Conservation (phyloP, 2,797 vertebrate species). For the Threskiornis aethiopicus region DNA sequence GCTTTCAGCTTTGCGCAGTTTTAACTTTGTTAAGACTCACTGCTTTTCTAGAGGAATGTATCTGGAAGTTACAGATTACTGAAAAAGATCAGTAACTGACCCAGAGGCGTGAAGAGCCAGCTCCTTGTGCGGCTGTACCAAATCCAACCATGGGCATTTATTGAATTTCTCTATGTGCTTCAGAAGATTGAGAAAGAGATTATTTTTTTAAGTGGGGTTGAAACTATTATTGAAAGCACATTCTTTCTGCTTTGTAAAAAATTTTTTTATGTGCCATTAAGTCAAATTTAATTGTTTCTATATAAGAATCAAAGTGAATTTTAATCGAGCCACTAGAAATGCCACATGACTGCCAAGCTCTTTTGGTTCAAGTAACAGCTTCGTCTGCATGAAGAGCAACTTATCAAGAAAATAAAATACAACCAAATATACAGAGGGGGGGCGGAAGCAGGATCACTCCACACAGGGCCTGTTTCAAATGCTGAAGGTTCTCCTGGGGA, state of each 20-base stretch:
- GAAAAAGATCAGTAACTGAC: neutral
- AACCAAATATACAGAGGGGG: neutral
- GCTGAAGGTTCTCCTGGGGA: neutral
- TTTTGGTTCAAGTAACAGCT: neutral
- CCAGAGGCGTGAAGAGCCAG: neutral
- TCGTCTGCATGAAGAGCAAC: neutral
- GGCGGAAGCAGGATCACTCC: neutral
- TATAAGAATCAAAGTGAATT: neutral
- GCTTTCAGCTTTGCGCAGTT: neutral
- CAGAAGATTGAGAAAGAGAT: neutral
- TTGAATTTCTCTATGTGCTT: neutral
- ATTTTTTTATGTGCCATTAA: neutral
- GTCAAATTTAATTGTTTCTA: neutral
- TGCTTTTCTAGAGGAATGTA: neutral
- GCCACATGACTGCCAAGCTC: neutral
- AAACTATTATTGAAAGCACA: neutral
- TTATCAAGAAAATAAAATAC: neutral
- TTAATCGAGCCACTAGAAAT: neutral
- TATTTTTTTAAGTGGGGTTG: neutral
- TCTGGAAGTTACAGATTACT: neutral
- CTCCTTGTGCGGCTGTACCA: neutral
- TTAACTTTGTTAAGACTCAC: neutral
- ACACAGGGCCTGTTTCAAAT: fast-evolving
- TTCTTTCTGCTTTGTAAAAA: neutral
- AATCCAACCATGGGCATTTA: neutral